Conservation (phyloP, 2,888 invertebrate genomes). For the Diogma glabrata region DNA sequence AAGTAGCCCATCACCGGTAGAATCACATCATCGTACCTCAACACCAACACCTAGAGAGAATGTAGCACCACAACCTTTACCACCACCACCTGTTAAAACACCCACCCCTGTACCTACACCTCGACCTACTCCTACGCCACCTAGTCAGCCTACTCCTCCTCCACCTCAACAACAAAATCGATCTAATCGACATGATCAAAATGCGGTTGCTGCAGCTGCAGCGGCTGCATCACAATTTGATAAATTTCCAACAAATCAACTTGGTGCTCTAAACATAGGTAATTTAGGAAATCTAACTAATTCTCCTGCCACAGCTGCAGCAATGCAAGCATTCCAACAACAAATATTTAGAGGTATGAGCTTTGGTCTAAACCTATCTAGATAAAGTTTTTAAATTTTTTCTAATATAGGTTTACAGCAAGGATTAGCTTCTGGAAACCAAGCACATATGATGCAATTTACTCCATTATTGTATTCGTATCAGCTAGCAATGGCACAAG, state of each 20-base stretch:
- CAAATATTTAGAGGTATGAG: constrained; percentile 64
- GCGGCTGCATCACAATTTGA: constrained; percentile 34
- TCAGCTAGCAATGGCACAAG: constrained; percentile 77
- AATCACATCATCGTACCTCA: constrained; percentile 27
- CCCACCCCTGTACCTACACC: constrained; percentile 44
- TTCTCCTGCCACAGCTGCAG: constrained; percentile 46
- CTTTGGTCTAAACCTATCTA: too few species aligned
- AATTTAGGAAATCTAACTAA: constrained; percentile 30
- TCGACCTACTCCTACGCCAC: constrained; percentile 40
- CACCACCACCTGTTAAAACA: constrained; percentile 29
- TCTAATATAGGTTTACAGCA: constrained; percentile 30
- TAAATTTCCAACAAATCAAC: constrained; percentile 26
- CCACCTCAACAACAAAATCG: constrained; percentile 24
- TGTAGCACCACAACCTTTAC: constrained; percentile 32
- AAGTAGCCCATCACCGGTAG: constrained; percentile 40
- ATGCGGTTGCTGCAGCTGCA: constrained; percentile 38
- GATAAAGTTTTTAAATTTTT: constrained; percentile 11
- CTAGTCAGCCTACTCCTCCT: constrained; percentile 26
- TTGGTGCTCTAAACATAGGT: constrained; percentile 29
- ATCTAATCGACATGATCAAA: constrained; percentile 21
- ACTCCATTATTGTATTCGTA: constrained; percentile 80
- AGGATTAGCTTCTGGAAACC: constrained; percentile 34
- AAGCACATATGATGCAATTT: constrained; percentile 83
- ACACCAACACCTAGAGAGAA: constrained; percentile 13
- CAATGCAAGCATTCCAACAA: constrained; percentile 75